Evolutionary conservation across 2,888 invertebrate species (phyloP), one percentile per base, ranked within the genome.

Genomic region (Drosophila recens): DNA sequence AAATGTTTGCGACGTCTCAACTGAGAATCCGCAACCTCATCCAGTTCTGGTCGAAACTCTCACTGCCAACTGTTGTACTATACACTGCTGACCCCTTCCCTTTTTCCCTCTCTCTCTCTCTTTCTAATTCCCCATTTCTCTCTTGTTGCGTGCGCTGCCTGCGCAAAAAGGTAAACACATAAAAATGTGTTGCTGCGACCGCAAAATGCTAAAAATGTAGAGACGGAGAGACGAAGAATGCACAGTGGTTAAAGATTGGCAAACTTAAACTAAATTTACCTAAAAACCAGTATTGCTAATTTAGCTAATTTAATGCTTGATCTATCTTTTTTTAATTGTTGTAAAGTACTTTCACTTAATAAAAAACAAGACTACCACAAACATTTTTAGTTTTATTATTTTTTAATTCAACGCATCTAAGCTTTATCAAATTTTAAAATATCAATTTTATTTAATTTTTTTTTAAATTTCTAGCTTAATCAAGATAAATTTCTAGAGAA

Each of bases 141-240:
- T 23, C n/a, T 23, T 30, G 6, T 30, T 72, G 68, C 80, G 74
- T 74, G 71, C 67, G 64, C 54, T 67, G 68, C 84, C 62, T 72
- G 66, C 66, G 61, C 77, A 75, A 85, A 80, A 82, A 87, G 79
- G 88, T 80, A 82, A 84, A 82, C 76, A 87, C 74, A 84, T 80
- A 82, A 79, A 87, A 87, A 84, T 87, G 82, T 87, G 80, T 85
- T 80, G 78, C 72, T 79, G 72, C 77, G 75, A 69, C 77, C 77
- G 54, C 67, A 67, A 57, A 81, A 72, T 45, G 58, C 33, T 38
- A 43, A 64, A 52, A 57, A 20, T 33, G 36, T 13, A 38, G 43
- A 0, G 54, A 20, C 33, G 36, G 20, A 38, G 46, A 0, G 54
- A 33, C 9, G 9, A 5, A 30, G 20, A 46, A 30, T 33, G 49